These are phyloP conservation scores for Drosophila cardini DNA, from an alignment of 1,140 invertebrate genomes.

Conservation along the genomic window DNA sequence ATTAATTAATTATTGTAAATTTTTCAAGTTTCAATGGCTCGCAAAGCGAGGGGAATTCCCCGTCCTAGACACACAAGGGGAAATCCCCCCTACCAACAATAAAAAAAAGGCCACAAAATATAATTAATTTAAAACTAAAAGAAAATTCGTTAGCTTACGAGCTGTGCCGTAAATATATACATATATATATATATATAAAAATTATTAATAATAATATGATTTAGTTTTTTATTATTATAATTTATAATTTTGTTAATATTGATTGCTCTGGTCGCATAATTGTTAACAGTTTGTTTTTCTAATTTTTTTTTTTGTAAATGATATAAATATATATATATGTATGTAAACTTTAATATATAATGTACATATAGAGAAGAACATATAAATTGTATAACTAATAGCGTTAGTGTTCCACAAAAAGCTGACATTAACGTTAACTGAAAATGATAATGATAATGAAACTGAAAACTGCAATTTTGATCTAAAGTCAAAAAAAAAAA, in stretches of 20 bases:
- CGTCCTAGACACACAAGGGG: slow-evolving; percentile 40
- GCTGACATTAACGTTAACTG: slow-evolving; percentile 46
- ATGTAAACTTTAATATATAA: slow-evolving; percentile 68
- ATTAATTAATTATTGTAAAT: slow-evolving; percentile 46
- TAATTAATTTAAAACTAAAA: neutral
- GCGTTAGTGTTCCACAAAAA: slow-evolving; percentile 36
- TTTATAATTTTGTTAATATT: slow-evolving; percentile 34
- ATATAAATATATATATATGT: slow-evolving; percentile 36
- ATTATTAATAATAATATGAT: slow-evolving; percentile 22
- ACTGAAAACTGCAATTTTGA: slow-evolving; percentile 24
- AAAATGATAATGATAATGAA: slow-evolving; percentile 35
- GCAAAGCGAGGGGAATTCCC: slow-evolving; percentile 18
- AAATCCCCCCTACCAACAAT: neutral
- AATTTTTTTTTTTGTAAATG: slow-evolving; percentile 38
- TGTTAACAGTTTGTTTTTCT: slow-evolving; percentile 6
- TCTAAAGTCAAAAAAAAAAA: neutral
- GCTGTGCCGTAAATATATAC: slow-evolving; percentile 33
- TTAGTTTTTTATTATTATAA: slow-evolving; percentile 27
- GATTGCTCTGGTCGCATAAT: slow-evolving; percentile 18
- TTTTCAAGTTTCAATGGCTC: slow-evolving; percentile 44
- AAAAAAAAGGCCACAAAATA: slow-evolving; percentile 23
- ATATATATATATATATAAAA: slow-evolving; percentile 19
- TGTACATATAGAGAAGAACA: slow-evolving; percentile 64
- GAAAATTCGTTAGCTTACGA: slow-evolving; percentile 33
- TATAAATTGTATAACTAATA: slow-evolving; percentile 61